Percentiles rank a stretch among this genome's conserved stretches.
phyloP scores from a whole-genome alignment of 1,140 invertebrate genomes.

The Bombyx mori region DNA sequence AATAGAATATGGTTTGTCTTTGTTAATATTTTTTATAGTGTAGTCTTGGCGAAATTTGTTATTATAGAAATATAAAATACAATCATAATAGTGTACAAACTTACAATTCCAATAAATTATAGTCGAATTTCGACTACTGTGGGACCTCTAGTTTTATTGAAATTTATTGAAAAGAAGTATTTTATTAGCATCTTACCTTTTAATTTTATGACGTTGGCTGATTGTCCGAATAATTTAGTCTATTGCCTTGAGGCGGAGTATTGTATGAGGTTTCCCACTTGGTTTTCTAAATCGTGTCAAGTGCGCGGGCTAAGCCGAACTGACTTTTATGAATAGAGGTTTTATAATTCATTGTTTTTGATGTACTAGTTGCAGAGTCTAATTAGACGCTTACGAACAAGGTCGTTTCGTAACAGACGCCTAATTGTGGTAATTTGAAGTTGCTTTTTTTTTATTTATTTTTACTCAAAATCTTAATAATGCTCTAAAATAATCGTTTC shows the following conservation, averaged over 20 bases:
- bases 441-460: conserved; percentile 16
- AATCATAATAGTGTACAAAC: too few relatives aligned
- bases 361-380: conserved; percentile 28
- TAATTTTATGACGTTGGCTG: too few relatives aligned
- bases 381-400: conserved; percentile 39
- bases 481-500: too few relatives aligned
- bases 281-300: conserved; percentile 47
- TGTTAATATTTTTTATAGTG: too few relatives aligned
- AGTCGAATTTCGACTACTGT: too few relatives aligned
- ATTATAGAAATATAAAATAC: too few relatives aligned
- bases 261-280: conserved; percentile 52
- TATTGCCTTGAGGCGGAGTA: conserved; percentile 6
- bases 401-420: conserved; percentile 41
- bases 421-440: conserved; percentile 28
- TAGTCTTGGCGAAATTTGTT: too few relatives aligned
- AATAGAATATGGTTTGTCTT: too few relatives aligned
- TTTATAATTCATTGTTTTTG: conserved; percentile 35
- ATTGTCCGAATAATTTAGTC: conserved; percentile 5
- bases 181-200: too few relatives aligned
- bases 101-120: too few relatives aligned
- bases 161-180: too few relatives aligned
- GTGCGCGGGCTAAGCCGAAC: conserved; percentile 40
- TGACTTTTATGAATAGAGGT: conserved; percentile 34
- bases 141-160: too few relatives aligned
- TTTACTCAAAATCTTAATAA: background rate